Conservation (phyloP, 1,140 invertebrate genomes). For the Delia radicum region DNA sequence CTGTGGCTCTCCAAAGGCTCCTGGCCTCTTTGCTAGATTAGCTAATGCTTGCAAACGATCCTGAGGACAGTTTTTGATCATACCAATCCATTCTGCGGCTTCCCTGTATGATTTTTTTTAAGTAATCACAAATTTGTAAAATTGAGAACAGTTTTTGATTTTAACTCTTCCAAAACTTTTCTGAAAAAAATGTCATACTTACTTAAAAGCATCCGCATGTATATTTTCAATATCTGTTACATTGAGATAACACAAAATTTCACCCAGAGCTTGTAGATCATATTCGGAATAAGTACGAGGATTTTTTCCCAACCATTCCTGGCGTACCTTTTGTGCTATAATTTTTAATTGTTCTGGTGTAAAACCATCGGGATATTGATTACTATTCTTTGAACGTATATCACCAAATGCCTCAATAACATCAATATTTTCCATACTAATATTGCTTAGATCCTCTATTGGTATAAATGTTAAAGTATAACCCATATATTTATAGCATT, state of each 20-base stretch:
- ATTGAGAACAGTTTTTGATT: background rate
- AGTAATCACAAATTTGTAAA: background rate
- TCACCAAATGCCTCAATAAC: constrained; percentile 27
- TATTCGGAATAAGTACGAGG: constrained; percentile 31
- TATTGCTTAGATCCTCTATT: constrained; percentile 23
- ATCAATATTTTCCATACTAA: constrained; percentile 29
- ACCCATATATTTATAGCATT: constrained; percentile 24
- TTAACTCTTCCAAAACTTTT: background rate
- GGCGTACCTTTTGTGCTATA: constrained; percentile 27
- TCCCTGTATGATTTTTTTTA: background rate
- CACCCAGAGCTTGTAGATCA: constrained; percentile 29
- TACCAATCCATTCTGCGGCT: constrained; percentile 28
- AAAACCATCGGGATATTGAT: constrained; percentile 13
- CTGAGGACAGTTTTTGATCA: constrained; percentile 22
- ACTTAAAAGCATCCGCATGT: constrained; percentile 30
- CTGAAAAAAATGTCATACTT: background rate
- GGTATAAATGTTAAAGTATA: constrained; percentile 25
- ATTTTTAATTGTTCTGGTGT: constrained; percentile 25
- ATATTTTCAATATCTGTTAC: constrained; percentile 25
- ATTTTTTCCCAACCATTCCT: constrained; percentile 29
- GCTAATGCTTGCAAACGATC: constrained; percentile 25
- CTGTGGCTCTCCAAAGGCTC: constrained; percentile 25
- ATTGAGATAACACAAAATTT: constrained; percentile 31
- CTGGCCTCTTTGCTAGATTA: constrained; percentile 7
- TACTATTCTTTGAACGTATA: background rate